These are phyloP conservation scores for Pristionchus fissidentatus DNA, from an alignment of 2,888 invertebrate genomes.

Conservation along the genomic window DNA sequence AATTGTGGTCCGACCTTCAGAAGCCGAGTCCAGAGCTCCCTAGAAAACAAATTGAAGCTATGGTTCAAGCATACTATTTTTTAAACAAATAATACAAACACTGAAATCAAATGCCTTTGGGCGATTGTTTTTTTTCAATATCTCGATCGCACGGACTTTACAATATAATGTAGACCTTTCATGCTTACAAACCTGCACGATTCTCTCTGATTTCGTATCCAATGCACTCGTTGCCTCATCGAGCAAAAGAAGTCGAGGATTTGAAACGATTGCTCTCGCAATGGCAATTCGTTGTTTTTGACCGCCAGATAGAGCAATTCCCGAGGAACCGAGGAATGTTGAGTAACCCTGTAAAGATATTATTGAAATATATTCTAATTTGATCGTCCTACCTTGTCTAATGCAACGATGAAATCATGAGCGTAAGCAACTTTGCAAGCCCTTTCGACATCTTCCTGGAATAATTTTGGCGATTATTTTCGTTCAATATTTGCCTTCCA, in stretches of 20 bases:
- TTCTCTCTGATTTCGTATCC: conserved; percentile 24
- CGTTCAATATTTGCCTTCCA: too few species aligned
- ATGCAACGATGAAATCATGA: conserved; percentile 33
- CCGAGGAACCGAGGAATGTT: conserved; percentile 20
- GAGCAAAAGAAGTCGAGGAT: conserved; percentile 14
- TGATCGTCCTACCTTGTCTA: neutral
- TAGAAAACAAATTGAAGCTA: too few species aligned
- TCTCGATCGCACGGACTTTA: too few species aligned
- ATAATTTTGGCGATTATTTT: too few species aligned
- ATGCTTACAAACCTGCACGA: conserved; percentile 12
- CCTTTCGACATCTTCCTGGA: neutral
- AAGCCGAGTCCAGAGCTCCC: conserved; percentile 32
- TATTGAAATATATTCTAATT: neutral
- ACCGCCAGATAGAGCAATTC: conserved; percentile 41
- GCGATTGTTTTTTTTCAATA: neutral
- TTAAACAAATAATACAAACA: neutral
- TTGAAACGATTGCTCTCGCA: conserved; percentile 29
- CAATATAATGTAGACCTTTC: too few species aligned
- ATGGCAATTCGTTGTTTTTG: conserved; percentile 45
- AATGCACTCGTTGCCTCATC: conserved; percentile 45
- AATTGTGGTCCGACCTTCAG: conserved; percentile 32
- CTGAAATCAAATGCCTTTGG: too few species aligned
- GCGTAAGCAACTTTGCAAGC: conserved; percentile 18
- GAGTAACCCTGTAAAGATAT: conserved; percentile 23
- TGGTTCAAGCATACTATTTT: too few species aligned